phyloP scores from a whole-genome alignment of 2,888 invertebrate genomes.

The Protonemura montana region DNA sequence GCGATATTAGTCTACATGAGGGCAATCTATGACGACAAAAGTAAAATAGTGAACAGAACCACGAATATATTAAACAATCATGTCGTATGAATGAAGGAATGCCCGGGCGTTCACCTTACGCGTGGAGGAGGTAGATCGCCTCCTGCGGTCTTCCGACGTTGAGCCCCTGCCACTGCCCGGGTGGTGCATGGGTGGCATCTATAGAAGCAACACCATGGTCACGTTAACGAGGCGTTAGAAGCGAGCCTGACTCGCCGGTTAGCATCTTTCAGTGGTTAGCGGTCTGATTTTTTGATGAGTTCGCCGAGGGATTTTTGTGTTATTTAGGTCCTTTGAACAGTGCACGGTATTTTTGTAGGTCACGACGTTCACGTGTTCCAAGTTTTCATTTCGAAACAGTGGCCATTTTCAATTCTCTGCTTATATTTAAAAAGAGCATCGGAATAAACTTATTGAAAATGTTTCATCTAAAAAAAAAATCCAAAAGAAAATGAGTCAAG shows the following conservation, averaged over 20 bases:
- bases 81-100: conserved; percentile 3
- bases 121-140: not conserved
- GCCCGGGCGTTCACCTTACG: conserved; percentile 36
- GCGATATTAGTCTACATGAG: conserved; percentile 25
- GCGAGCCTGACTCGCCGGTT: not conserved
- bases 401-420: not conserved
- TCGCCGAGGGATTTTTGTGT: too few species aligned
- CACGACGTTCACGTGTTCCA: not conserved
- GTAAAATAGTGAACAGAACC: not conserved
- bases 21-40: conserved; percentile 1
- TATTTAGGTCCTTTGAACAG: too few species aligned
- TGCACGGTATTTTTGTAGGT: too few species aligned
- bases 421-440: not conserved
- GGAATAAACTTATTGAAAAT: not conserved
- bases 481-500: not conserved
- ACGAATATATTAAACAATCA: conserved; percentile 34
- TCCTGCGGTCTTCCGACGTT: not conserved
- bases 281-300: not conserved
- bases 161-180: conserved; percentile 25
- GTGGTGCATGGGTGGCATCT: conserved; percentile 40
- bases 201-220: not conserved
- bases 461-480: not conserved
- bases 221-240: not conserved
- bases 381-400: not conserved
- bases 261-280: not conserved